Evolutionary conservation across 2,797 vertebrate species (phyloP), one percentile per base, ranked within the genome.

Genomic region (Chrysocyon brachyurus): DNA sequence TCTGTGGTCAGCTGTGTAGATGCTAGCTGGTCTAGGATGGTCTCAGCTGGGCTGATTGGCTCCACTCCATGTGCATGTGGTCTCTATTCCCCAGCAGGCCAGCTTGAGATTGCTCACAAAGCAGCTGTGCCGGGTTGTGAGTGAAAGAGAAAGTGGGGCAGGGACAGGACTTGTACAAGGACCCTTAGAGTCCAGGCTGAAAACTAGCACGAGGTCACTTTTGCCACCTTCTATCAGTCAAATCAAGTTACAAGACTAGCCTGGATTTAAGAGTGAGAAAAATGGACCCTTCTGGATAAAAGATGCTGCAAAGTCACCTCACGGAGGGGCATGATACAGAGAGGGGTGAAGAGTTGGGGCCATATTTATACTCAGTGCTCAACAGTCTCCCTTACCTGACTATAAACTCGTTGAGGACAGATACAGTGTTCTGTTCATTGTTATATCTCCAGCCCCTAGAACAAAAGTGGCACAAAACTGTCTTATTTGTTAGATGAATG

Each of bases 21-120:
- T 8, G 78, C 33, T 68, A 12, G 24, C 40, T 91, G 86, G 15
- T 75, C 84, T 72, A 68, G 56, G 28, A 83, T n/a, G 46, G 26
- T 54, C 33, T 40, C 83, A 87, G 68, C 26, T 86, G 63, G 31
- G 12, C 26, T 93, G 15, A 77, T 92, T 36, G n/a, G n/a, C 11
- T 70, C 57, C 66, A 24, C 24, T 61, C 78, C 63, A 19, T 16
- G 12, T 26, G 21, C n/a, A 24, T 26, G 17, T 78, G 83, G 40
- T 77, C 46, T 94, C 31, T 68, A 57, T 79, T 14, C 40, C 57
- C 40, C 33, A 90, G 12, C 1, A 94, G 56, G 78, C 28, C 86
- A 91, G 36, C 33, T 79, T 66, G 49, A 78, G 46, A 12, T 95
- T 95, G 46, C 82, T 93, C 21, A 79, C 36, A 85, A 93, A 77